These are phyloP conservation scores for Phragmatobia fuliginosa DNA, from an alignment of 2,888 invertebrate genomes.

Conservation along the genomic window DNA sequence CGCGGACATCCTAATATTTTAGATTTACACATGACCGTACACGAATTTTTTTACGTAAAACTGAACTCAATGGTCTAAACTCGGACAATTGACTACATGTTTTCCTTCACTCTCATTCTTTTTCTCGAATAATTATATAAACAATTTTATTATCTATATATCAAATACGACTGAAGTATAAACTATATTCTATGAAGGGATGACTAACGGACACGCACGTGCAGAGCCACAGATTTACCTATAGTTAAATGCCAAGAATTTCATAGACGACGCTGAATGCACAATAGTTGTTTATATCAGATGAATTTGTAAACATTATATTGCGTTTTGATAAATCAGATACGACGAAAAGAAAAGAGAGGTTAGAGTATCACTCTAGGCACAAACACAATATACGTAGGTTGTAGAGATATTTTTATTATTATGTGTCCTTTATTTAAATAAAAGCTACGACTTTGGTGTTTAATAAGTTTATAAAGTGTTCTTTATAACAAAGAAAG, in stretches of 20 bases:
- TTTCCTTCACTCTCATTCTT: not conserved
- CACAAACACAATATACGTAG: not conserved
- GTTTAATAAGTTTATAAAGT: no score
- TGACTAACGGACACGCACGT: not conserved
- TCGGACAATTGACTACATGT: not conserved
- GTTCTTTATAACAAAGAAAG: not conserved
- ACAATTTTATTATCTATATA: not conserved
- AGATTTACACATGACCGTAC: not conserved
- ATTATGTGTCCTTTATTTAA: not conserved
- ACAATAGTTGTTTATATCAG: constrained; percentile 12
- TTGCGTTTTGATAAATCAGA: not conserved
- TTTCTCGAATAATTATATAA: not conserved
- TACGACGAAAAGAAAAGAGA: not conserved
- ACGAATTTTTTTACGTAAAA: not conserved
- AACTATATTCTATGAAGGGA: not conserved
- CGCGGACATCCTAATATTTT: not conserved
- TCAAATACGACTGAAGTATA: not conserved
- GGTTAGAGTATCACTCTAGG: not conserved
- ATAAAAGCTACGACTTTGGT: not conserved
- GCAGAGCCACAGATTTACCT: not conserved
- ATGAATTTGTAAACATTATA: not conserved
- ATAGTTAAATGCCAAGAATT: not conserved
- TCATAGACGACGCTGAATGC: not conserved
- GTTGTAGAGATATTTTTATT: not conserved
- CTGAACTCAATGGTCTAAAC: not conserved